Evolutionary conservation across 2,113 vertebrate species (phyloP), one percentile per base, ranked within the genome.

Genomic region (Gymnarchus niloticus): DNA sequence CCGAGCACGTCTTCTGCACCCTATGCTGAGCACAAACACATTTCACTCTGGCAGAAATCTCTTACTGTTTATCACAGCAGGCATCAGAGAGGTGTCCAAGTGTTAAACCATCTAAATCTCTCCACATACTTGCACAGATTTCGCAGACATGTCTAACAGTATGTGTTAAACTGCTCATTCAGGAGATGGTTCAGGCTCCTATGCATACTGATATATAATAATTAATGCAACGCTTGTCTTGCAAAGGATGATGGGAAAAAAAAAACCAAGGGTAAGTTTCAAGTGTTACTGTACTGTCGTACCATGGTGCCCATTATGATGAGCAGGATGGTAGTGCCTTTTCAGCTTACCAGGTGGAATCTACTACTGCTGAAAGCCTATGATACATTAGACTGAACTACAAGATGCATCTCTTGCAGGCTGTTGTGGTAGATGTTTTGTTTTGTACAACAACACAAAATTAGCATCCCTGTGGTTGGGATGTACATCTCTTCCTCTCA

Each of bases 61-160:
- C 77, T 81, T 41, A 59, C 54, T 85, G 41, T 86, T 81, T 81
- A 57, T 51, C 44, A 28, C 77, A 65, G 84, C 56, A 59, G 44
- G 56, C 85, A 86, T 59, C 77, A 81, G 85, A 46, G 44, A 65
- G 28, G 77, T 81, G 77, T 86, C 77, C 41, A 81, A 46, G 77
- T 61, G 77, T 81, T 54, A 86, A 81, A 86, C 54, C 76, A 33
- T 59, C 56, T 56, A 49, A 86, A 86, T 81, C 85, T 81, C 76
- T 49, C 41, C 77, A 81, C 28, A 81, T n/a, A 86, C 44, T 59
- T 46, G n/a, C 44, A 86, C 76, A 61, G 76, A 51, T 86, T 61
- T 61, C 54, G 44, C 56, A 81, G 85, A 86, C 76, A 80, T 78
- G 56, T 81, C 44, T 48, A 86, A 81, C 28, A 76, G 84, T 81